Conservation (phyloP, 2,797 vertebrate species). For the Sphaeramia orbicularis region DNA sequence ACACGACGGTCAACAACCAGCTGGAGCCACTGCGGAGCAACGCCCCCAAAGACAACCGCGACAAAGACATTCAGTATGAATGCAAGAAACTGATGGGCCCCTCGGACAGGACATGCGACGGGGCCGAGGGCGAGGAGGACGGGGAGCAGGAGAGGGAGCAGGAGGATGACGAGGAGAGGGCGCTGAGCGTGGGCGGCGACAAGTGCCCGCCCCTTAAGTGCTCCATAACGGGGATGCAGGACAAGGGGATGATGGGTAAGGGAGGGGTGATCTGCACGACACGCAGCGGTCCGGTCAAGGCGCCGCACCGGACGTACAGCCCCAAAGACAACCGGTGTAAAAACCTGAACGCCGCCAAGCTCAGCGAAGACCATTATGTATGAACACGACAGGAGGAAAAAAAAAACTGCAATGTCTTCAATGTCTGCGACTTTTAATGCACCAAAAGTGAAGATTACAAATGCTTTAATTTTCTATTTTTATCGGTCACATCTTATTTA, state of each 20-base stretch:
- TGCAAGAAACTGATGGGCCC: constrained; percentile 91
- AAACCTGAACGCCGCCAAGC: constrained; percentile 86
- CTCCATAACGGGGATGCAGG: constrained; percentile 71
- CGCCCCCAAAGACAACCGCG: constrained; percentile 87
- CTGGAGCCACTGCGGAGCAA: constrained; percentile 89
- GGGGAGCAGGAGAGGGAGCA: constrained; percentile 75
- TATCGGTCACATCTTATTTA: constrained; percentile 53
- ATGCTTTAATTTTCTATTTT: constrained; percentile 58
- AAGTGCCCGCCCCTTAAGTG: constrained; percentile 88
- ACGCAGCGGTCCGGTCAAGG: constrained; percentile 84
- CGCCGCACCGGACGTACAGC: constrained; percentile 88
- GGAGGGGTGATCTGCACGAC: constrained; percentile 80
- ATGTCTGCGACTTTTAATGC: constrained; percentile 40
- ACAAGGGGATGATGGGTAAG: constrained; percentile 72
- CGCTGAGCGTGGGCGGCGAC: constrained; percentile 76
- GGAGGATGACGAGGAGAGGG: constrained; percentile 86
- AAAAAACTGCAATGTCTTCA: constrained; percentile 44
- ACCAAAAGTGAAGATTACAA: constrained; percentile 73
- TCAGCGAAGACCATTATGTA: constrained; percentile 86
- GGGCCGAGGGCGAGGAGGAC: constrained; percentile 85
- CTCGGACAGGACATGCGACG: constrained; percentile 87
- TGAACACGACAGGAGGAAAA: constrained; percentile 64
- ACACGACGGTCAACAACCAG: constrained; percentile 91
- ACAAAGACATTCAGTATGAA: constrained; percentile 86
- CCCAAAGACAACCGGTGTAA: constrained; percentile 95